These are phyloP conservation scores for Craterocephalus amniculus DNA, from an alignment of 2,797 vertebrate species.

Conservation along the genomic window DNA sequence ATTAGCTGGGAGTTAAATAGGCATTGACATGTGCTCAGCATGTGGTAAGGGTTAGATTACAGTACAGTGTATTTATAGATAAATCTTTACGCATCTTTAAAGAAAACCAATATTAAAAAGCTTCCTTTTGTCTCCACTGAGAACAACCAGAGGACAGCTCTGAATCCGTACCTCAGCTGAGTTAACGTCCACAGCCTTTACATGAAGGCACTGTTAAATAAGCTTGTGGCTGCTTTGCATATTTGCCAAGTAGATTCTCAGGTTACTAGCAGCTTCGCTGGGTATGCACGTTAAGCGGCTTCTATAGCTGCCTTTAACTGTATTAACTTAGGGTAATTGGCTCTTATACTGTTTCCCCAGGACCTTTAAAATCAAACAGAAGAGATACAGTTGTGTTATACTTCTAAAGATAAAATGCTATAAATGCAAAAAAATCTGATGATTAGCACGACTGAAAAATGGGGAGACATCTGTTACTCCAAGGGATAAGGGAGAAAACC, in stretches of 20 bases:
- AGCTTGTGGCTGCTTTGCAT: neutral
- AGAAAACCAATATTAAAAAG: slow-evolving; percentile 24
- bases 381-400: neutral
- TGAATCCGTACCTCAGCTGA: slow-evolving; percentile 1
- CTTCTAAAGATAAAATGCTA: neutral
- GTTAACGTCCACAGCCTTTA: slow-evolving; percentile 6
- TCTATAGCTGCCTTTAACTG: slow-evolving; percentile 17
- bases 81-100: slow-evolving; percentile 28
- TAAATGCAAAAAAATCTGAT: neutral
- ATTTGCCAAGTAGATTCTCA: slow-evolving; percentile 30
- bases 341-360: slow-evolving; percentile 2
- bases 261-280: slow-evolving; percentile 33
- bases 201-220: slow-evolving; percentile 17
- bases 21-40: slow-evolving; percentile 53
- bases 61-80: slow-evolving; percentile 67
- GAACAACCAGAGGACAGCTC: neutral
- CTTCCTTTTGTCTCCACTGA: neutral
- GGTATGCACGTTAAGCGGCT: slow-evolving; percentile 19
- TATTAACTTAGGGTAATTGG: slow-evolving; percentile 20
- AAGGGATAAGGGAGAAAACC: neutral
- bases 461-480: neutral
- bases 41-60: slow-evolving; percentile 64
- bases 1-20: slow-evolving; percentile 71
- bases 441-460: neutral
- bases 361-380: slow-evolving; percentile 3